Evolutionary conservation across 2,113 vertebrate genomes (phyloP).

Genomic region (Apus apus): DNA sequence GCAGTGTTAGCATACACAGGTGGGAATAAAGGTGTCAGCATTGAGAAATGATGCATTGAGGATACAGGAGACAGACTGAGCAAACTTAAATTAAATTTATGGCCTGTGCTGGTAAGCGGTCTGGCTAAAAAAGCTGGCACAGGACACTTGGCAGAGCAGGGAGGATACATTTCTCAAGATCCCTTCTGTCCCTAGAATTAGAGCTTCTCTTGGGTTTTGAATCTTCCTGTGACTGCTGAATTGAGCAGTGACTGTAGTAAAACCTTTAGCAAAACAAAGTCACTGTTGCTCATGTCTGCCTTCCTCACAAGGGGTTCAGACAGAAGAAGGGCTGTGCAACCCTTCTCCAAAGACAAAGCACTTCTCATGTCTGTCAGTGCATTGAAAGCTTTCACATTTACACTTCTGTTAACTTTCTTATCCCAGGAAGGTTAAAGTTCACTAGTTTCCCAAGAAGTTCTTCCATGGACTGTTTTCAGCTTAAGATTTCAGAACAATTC

Average conservation of each 20-base stretch:
- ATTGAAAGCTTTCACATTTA: conserved; percentile 58
- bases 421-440: conserved; percentile 57
- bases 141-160: background rate
- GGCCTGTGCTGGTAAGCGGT: background rate
- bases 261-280: conserved; percentile 22
- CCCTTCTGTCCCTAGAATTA: background rate
- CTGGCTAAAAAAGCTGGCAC: background rate
- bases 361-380: conserved; percentile 37
- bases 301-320: background rate
- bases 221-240: background rate
- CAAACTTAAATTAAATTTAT: background rate
- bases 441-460: conserved; percentile 63
- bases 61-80: background rate
- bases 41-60: background rate
- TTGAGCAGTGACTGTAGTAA: background rate
- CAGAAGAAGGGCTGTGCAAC: background rate
- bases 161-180: background rate
- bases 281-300: background rate
- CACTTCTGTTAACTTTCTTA: background rate
- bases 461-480: background rate
- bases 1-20: background rate
- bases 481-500: conserved; percentile 17
- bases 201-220: background rate
- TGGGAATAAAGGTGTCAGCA: background rate
- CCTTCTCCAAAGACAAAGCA: conserved; percentile 10